Conservation (phyloP, 2,113 vertebrate genomes). For the Tragelaphus imberbis region DNA sequence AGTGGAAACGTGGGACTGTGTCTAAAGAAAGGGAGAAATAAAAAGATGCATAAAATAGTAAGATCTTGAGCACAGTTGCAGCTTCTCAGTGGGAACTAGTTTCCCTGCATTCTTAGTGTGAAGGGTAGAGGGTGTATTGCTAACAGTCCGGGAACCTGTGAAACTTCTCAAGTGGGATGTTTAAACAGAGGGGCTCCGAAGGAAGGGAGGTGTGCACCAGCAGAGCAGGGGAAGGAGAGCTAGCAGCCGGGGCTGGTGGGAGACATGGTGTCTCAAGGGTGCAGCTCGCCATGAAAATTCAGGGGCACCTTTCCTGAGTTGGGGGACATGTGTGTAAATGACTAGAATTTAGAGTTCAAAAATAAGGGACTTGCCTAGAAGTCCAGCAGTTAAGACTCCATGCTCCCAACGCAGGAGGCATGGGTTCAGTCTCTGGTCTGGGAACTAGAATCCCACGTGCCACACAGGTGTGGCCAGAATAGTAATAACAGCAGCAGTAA, state of each 20-base stretch:
- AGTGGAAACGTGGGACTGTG: background rate
- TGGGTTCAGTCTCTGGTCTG: background rate
- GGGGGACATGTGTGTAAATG: background rate
- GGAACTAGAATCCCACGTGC: background rate
- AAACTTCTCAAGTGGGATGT: background rate
- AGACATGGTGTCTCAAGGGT: background rate
- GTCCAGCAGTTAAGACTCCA: background rate
- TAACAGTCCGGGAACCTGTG: background rate
- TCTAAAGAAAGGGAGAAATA: background rate
- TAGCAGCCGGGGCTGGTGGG: background rate
- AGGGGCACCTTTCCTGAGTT: background rate
- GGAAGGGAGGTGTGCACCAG: background rate
- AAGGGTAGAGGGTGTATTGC: background rate
- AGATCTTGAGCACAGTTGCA: background rate
- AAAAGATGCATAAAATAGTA: background rate
- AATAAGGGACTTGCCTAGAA: background rate
- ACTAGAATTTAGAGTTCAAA: background rate
- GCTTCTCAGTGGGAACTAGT: background rate
- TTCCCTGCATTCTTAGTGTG: background rate
- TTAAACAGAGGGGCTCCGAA: background rate
- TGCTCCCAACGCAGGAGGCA: background rate
- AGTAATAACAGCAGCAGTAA: background rate
- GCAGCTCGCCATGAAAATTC: background rate
- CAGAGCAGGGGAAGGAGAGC: background rate
- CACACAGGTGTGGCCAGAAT: background rate